Percentiles rank a stretch among this genome's conserved stretches.
phyloP scores from a whole-genome alignment of 2,888 invertebrate species.

The Ephialtes manifestator region DNA sequence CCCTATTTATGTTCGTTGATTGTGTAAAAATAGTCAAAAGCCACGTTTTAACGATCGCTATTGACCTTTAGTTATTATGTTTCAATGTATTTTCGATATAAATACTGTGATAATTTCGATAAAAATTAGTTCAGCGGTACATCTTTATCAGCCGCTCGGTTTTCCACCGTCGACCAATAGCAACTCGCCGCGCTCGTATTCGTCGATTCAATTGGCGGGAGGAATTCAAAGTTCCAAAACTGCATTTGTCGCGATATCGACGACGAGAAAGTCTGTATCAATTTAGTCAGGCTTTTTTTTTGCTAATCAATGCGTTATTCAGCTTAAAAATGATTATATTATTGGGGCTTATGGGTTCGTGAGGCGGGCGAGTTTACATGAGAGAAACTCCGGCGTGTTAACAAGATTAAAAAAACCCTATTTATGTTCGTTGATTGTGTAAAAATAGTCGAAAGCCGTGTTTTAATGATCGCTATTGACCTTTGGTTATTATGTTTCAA shows the following conservation, averaged over 20 bases:
- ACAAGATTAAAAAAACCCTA: constrained; percentile 9
- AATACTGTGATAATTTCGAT: constrained; percentile 35
- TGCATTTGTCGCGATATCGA: too few species aligned
- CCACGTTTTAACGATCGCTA: neutral
- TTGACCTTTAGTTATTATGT: neutral
- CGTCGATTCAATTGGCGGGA: constrained; percentile 32
- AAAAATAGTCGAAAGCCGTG: neutral
- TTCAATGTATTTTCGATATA: neutral
- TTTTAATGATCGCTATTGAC: neutral
- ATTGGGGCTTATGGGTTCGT: constrained; percentile 59
- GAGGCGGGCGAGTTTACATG: constrained; percentile 74
- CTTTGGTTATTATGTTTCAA: neutral
- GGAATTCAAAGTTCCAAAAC: too few species aligned
- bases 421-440: neutral
- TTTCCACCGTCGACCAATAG: constrained; percentile 49
- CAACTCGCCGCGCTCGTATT: neutral
- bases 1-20: neutral
- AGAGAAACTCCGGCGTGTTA: constrained; percentile 38
- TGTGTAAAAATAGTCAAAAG: neutral
- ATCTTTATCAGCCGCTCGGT: constrained; percentile 17
- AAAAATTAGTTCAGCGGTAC: constrained; percentile 6
- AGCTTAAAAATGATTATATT: constrained; percentile 54
- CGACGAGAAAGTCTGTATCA: constrained; percentile 71
- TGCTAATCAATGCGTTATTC: constrained; percentile 65
- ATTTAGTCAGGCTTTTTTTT: constrained; percentile 66